Percentiles rank a stretch among this genome's conserved stretches.
Conservation (phyloP, 2,797 vertebrate species). For the Manis crassicaudata region DNA sequence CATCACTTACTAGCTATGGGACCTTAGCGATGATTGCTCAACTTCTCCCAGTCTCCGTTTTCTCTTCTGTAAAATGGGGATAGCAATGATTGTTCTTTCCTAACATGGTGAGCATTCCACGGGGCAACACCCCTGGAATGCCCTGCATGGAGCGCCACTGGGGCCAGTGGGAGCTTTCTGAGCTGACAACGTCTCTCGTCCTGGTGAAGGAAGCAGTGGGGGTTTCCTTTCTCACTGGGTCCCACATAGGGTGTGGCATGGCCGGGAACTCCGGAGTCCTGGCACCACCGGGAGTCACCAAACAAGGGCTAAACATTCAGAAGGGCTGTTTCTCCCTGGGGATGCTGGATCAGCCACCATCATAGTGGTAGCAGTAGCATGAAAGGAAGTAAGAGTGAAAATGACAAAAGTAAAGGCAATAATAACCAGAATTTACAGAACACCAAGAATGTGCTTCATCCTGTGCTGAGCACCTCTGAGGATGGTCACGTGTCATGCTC, state of each 20-base stretch:
- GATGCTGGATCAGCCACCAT: not conserved
- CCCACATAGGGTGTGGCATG: not conserved
- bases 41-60: not conserved
- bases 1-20: not conserved
- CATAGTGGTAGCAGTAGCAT: not conserved
- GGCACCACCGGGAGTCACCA: not conserved
- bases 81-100: not conserved
- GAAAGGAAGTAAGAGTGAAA: not conserved
- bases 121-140: not conserved
- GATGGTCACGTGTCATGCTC: accelerated
- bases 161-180: not conserved
- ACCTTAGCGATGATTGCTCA: not conserved
- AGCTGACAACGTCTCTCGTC: not conserved
- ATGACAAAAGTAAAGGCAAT: not conserved
- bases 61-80: not conserved
- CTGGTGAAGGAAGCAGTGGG: not conserved
- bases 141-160: not conserved
- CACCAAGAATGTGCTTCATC: not conserved
- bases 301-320: not conserved
- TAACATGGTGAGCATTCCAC: not conserved
- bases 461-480: not conserved
- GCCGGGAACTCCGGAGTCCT: not conserved
- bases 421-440: not conserved
- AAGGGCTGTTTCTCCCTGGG: not conserved
- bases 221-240: not conserved